phyloP scores from a whole-genome alignment of 2,888 invertebrate species.

The Aphidius colemani region DNA sequence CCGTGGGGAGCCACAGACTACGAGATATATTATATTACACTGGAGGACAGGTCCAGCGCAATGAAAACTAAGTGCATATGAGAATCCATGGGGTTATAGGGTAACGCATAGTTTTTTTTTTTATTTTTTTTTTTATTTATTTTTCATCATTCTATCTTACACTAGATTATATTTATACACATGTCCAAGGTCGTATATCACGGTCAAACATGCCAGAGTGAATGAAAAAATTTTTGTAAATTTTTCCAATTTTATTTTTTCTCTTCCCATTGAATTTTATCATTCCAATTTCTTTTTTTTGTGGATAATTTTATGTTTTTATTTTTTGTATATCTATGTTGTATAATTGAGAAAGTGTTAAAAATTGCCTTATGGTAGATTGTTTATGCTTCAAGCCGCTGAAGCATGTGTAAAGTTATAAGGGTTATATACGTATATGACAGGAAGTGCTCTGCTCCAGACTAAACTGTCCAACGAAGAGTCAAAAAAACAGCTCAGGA shows the following conservation, averaged over 20 bases:
- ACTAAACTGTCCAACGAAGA: slow-evolving; percentile 34
- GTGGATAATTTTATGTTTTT: neutral
- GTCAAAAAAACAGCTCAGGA: slow-evolving; percentile 19
- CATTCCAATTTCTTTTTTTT: slow-evolving; percentile 3
- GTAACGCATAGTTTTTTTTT: neutral
- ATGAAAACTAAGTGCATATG: slow-evolving; percentile 61
- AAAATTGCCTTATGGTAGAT: slow-evolving; percentile 19
- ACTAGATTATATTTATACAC: slow-evolving; percentile 30
- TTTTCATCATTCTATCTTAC: too few relatives aligned
- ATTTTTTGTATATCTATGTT: slow-evolving; percentile 4
- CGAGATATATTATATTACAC: slow-evolving; percentile 58
- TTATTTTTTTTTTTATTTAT: too few relatives aligned
- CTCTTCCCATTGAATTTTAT: neutral
- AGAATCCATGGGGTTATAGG: slow-evolving; percentile 55
- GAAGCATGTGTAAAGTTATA: slow-evolving; percentile 29
- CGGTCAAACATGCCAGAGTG: slow-evolving; percentile 33
- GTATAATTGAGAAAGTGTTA: slow-evolving; percentile 14
- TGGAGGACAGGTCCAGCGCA: slow-evolving; percentile 49
- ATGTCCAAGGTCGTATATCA: slow-evolving; percentile 38
- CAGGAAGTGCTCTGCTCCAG: slow-evolving; percentile 38
- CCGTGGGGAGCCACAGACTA: slow-evolving; percentile 55
- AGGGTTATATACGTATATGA: slow-evolving; percentile 21
- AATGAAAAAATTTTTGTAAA: slow-evolving; percentile 29
- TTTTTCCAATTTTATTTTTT: slow-evolving; percentile 22
- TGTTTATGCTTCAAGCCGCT: slow-evolving; percentile 25